These are phyloP conservation scores for Origma solitaria DNA, from an alignment of 2,113 vertebrate species.

Conservation along the genomic window DNA sequence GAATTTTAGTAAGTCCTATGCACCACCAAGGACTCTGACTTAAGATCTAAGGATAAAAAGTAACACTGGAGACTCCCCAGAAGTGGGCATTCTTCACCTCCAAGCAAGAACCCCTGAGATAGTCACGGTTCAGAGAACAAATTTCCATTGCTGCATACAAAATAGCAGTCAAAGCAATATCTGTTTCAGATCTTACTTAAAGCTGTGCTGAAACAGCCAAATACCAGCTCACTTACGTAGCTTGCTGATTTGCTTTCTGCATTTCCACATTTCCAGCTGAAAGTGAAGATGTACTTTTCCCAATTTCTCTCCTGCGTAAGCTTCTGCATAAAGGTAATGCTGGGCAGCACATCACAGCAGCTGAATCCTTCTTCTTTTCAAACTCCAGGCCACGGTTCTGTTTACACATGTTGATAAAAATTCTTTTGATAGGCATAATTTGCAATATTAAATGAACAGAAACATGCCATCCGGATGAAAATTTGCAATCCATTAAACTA, in stretches of 20 bases:
- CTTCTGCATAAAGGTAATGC: not conserved
- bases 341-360: not conserved
- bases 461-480: not conserved
- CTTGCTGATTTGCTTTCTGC: not conserved
- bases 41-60: not conserved
- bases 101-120: not conserved
- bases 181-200: not conserved
- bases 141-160: not conserved
- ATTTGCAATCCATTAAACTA: not conserved
- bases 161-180: not conserved
- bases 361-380: not conserved
- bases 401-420: not conserved
- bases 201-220: not conserved
- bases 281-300: not conserved
- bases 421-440: not conserved
- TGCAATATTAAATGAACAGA: not conserved
- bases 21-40: not conserved
- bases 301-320: not conserved
- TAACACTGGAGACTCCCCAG: not conserved
- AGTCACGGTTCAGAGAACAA: not conserved
- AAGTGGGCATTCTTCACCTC: not conserved
- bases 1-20: not conserved
- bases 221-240: not conserved
- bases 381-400: not conserved
- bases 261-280: not conserved